These are phyloP conservation scores for Barnardius zonarius DNA, from an alignment of 2,113 vertebrate species.

Conservation along the genomic window DNA sequence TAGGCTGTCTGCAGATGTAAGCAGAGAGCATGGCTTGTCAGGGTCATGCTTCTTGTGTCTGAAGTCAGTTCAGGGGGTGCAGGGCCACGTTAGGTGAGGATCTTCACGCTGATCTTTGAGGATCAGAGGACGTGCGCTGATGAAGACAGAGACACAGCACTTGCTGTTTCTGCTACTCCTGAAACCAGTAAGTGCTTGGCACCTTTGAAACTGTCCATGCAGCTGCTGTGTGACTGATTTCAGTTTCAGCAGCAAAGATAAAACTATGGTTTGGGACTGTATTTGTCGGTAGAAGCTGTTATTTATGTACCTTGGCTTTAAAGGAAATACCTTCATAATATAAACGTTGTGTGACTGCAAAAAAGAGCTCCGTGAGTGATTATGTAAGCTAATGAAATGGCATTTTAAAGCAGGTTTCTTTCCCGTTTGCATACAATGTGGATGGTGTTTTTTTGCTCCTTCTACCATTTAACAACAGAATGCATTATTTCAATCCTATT, in stretches of 20 bases:
- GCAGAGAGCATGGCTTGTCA: background rate
- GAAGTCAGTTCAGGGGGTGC: background rate
- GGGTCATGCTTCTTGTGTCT: background rate
- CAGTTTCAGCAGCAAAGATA: background rate
- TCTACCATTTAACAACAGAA: background rate
- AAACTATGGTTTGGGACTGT: background rate
- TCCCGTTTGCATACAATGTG: background rate
- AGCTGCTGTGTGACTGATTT: background rate
- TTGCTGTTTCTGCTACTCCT: background rate
- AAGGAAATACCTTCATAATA: background rate
- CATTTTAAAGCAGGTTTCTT: slow-evolving; percentile 9
- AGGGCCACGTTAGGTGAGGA: fast-evolving
- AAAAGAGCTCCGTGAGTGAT: background rate
- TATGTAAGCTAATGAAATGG: slow-evolving; percentile 22
- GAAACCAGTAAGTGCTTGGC: background rate
- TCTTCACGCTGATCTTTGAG: background rate
- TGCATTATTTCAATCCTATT: background rate
- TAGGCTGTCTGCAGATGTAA: background rate
- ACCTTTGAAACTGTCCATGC: background rate
- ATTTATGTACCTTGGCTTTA: background rate
- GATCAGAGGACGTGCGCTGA: fast-evolving
- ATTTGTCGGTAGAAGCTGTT: background rate
- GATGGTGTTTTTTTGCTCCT: background rate
- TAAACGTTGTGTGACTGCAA: background rate
- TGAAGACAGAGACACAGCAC: background rate